Conservation (phyloP, 2,113 vertebrate genomes). For the Platycercus adscitus region DNA sequence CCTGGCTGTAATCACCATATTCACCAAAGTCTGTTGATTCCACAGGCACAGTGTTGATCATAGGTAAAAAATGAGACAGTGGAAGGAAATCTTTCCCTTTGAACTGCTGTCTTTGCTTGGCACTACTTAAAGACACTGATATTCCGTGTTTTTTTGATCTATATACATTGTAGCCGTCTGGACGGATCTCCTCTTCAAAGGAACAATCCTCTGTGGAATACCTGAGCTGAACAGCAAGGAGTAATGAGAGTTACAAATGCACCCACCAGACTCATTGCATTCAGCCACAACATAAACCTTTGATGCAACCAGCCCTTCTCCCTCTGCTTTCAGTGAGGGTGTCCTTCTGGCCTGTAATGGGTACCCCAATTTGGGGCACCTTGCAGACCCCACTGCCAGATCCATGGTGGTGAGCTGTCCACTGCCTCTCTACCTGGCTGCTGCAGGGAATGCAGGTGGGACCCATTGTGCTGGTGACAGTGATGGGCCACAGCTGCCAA, state of each 20-base stretch:
- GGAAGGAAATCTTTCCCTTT: slow-evolving; percentile 75
- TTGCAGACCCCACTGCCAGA: background rate
- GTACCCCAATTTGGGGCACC: background rate
- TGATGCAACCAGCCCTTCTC: background rate
- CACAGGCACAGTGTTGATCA: slow-evolving; percentile 76
- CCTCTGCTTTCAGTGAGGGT: background rate
- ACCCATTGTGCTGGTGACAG: background rate
- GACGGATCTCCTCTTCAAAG: slow-evolving; percentile 87
- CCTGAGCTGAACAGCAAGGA: slow-evolving; percentile 71
- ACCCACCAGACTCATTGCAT: background rate
- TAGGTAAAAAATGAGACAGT: slow-evolving; percentile 89
- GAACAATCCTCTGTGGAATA: slow-evolving; percentile 87
- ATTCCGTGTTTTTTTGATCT: slow-evolving; percentile 78
- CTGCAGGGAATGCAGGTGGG: background rate
- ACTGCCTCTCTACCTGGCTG: background rate
- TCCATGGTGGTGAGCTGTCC: background rate
- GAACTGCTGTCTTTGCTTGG: slow-evolving; percentile 79
- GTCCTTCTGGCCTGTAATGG: background rate
- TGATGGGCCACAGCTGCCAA: background rate
- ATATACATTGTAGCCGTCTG: slow-evolving; percentile 89
- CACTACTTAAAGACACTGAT: slow-evolving; percentile 82
- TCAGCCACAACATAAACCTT: background rate
- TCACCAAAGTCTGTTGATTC: background rate
- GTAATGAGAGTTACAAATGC: background rate
- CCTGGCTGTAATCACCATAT: slow-evolving; percentile 44